Evolutionary conservation across 2,113 vertebrate genomes (phyloP).

Genomic region (Sminthopsis crassicaudata): DNA sequence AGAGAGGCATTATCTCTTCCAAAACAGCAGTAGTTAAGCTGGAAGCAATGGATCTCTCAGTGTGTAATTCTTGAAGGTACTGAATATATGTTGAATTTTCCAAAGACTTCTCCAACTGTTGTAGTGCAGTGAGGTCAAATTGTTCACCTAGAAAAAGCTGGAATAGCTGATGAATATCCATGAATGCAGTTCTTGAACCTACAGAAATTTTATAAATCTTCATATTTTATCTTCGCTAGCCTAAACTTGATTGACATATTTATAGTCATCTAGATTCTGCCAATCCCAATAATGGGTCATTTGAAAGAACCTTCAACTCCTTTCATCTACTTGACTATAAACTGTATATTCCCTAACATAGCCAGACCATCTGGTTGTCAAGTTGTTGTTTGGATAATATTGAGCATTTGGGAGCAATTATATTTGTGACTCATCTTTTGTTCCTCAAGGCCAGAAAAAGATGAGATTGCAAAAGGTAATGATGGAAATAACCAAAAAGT

Average conservation of each 20-base stretch:
- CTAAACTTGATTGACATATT: neutral
- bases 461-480: neutral
- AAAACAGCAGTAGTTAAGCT: neutral
- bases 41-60: neutral
- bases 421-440: neutral
- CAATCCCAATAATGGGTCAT: neutral
- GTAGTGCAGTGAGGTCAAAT: neutral
- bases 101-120: neutral
- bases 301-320: neutral
- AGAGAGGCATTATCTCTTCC: neutral
- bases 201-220: neutral
- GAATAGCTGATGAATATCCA: neutral
- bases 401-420: neutral
- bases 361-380: neutral
- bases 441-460: neutral
- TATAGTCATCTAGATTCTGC: neutral
- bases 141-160: neutral
- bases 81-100: neutral
- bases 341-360: neutral
- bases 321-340: neutral
- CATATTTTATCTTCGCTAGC: neutral
- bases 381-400: neutral
- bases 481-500: neutral
- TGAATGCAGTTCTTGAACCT: neutral
- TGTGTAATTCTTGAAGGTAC: neutral